phyloP scores from a whole-genome alignment of 2,797 vertebrate species.

The Epinephelus awoara region DNA sequence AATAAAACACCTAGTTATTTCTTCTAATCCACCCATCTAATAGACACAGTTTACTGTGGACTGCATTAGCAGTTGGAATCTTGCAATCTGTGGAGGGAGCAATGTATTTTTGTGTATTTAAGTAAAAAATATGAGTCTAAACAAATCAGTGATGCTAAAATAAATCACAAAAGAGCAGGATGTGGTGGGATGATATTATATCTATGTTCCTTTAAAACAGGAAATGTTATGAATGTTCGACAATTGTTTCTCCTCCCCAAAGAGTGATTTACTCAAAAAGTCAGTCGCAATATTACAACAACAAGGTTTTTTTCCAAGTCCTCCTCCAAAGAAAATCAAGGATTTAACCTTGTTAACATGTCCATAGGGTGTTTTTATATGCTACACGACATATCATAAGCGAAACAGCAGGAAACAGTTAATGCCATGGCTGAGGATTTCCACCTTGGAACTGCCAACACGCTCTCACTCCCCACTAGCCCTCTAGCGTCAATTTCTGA shows the following conservation, averaged over 20 bases:
- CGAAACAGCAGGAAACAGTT: too few species aligned
- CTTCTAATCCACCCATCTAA: neutral
- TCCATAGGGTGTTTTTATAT: too few species aligned
- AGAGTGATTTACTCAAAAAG: constrained; percentile 23
- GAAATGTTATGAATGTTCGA: constrained; percentile 21
- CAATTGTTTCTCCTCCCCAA: constrained; percentile 16
- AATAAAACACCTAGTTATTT: constrained; percentile 29
- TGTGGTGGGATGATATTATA: neutral
- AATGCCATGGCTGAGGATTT: too few species aligned
- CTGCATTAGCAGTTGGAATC: constrained; percentile 19
- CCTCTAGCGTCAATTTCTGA: too few species aligned
- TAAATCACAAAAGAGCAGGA: constrained; percentile 13
- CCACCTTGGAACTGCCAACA: too few species aligned
- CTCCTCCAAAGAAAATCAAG: too few species aligned
- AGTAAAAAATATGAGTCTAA: constrained; percentile 3
- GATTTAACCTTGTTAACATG: too few species aligned
- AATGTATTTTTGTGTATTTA: constrained; percentile 3
- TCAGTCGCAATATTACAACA: constrained; percentile 1
- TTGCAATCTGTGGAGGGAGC: neutral
- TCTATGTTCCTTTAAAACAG: constrained; percentile 24
- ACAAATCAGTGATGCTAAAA: neutral
- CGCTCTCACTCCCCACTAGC: too few species aligned
- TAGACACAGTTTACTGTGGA: constrained; percentile 17
- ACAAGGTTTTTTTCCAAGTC: neutral
- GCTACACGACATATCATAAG: too few species aligned